phyloP scores from a whole-genome alignment of 2,113 vertebrate genomes.

The Lagopus muta region DNA sequence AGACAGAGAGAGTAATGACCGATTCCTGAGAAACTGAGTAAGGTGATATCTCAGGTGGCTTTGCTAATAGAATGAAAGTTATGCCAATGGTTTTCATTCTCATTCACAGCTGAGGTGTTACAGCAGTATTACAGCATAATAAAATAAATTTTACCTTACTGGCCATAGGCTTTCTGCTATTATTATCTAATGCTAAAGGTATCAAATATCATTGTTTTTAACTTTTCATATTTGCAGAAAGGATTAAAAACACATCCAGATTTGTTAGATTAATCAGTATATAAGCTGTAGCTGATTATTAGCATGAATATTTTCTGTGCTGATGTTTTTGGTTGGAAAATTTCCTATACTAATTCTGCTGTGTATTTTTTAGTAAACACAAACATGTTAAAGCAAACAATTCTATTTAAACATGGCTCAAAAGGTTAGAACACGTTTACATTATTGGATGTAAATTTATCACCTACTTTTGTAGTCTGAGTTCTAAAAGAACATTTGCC shows the following conservation, averaged over 20 bases:
- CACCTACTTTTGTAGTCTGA: background rate
- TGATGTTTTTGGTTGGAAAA: background rate
- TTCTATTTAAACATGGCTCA: background rate
- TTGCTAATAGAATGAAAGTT: constrained; percentile 27
- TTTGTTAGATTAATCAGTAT: background rate
- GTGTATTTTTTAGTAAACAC: background rate
- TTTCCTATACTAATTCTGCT: background rate
- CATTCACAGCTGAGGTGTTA: background rate
- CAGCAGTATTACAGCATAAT: background rate
- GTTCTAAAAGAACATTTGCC: background rate
- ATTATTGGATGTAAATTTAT: background rate
- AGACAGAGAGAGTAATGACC: constrained; percentile 26
- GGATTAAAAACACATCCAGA: background rate
- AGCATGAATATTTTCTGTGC: background rate
- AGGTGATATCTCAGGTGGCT: background rate
- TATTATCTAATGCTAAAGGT: background rate
- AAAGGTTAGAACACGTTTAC: background rate
- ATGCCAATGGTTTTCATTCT: constrained; percentile 45
- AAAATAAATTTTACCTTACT: background rate
- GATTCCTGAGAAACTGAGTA: constrained; percentile 44
- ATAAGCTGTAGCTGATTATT: background rate
- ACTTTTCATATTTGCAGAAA: background rate
- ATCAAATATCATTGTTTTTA: background rate
- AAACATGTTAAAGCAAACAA: rapidly evolving
- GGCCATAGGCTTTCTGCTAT: background rate